Evolutionary conservation across 1,140 invertebrate genomes (phyloP).

Genomic region (Tetranychus cinnabarinus): DNA sequence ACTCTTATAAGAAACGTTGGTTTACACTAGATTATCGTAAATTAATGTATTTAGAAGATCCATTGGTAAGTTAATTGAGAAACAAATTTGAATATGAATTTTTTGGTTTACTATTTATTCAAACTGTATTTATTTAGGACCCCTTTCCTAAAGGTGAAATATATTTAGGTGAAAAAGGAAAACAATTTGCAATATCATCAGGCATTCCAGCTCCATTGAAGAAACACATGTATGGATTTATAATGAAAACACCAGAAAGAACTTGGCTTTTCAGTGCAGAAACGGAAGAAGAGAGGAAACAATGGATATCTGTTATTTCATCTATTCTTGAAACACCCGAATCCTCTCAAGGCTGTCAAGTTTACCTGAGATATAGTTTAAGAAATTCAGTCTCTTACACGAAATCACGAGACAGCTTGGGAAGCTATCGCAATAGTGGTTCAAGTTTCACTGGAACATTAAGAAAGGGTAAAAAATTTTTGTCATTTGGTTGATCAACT

Average conservation of each 20-base stretch:
- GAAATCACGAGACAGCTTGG: not conserved
- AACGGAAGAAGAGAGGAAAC: constrained; percentile 42
- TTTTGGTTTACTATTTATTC: not conserved
- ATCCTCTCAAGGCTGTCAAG: not conserved
- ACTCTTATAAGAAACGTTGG: constrained; percentile 60
- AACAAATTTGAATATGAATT: not conserved
- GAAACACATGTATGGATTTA: constrained; percentile 45
- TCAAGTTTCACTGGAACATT: not conserved
- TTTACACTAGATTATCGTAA: constrained; percentile 56
- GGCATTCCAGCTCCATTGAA: constrained; percentile 34
- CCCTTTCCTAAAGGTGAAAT: constrained; percentile 74
- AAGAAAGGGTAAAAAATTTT: not conserved
- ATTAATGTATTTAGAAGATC: constrained; percentile 71
- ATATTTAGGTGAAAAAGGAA: constrained; percentile 49
- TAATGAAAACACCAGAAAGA: constrained; percentile 55
- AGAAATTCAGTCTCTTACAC: not conserved
- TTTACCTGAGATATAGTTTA: not conserved
- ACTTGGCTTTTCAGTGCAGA: constrained; percentile 57
- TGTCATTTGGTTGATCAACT: not conserved
- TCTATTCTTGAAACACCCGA: constrained; percentile 2
- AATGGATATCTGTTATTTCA: constrained; percentile 52
- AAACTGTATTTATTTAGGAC: constrained; percentile 24
- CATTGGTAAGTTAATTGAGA: constrained; percentile 28
- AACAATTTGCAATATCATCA: constrained; percentile 40
- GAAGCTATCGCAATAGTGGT: not conserved